A percentile compares a stretch with the other conserved stretches of the same genome.
Evolutionary conservation across 2,888 invertebrate species (phyloP).

Genomic region (Xanthorhoe designata): DNA sequence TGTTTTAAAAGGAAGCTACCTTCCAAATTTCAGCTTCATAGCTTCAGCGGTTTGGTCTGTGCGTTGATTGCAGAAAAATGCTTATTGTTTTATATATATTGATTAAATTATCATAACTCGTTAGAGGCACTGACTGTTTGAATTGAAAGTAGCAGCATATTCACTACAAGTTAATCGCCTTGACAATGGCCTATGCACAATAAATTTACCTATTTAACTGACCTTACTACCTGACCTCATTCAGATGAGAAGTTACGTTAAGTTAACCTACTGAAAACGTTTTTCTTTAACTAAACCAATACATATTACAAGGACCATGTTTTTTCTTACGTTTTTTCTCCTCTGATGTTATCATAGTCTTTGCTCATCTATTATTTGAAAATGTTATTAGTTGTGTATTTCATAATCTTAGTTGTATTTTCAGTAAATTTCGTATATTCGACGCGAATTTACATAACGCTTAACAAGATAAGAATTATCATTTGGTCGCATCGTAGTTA

Average conservation of each 20-base stretch:
- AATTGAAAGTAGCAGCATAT: conserved; percentile 13
- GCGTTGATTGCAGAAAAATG: too few relatives aligned
- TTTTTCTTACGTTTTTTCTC: neutral
- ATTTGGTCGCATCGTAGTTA: conserved; percentile 53
- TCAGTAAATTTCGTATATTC: conserved; percentile 30
- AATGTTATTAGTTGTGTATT: neutral
- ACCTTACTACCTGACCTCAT: conserved; percentile 29
- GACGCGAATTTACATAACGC: conserved; percentile 45
- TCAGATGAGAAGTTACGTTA: conserved; percentile 15
- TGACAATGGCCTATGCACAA: conserved; percentile 29
- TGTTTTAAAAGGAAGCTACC: too few relatives aligned
- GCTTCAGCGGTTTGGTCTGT: too few relatives aligned
- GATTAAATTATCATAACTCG: too few relatives aligned
- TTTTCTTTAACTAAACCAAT: conserved; percentile 2
- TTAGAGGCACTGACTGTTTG: neutral
- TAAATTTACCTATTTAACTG: conserved; percentile 29
- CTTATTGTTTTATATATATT: too few relatives aligned
- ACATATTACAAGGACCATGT: neutral
- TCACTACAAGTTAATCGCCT: conserved; percentile 16
- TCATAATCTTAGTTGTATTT: neutral
- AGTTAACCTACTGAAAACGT: conserved; percentile 6
- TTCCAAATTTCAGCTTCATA: too few relatives aligned
- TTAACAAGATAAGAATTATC: conserved; percentile 65
- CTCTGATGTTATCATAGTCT: neutral
- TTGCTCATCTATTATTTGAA: neutral